Evolutionary conservation across 1,140 invertebrate genomes (phyloP).

Genomic region (Physella acuta): DNA sequence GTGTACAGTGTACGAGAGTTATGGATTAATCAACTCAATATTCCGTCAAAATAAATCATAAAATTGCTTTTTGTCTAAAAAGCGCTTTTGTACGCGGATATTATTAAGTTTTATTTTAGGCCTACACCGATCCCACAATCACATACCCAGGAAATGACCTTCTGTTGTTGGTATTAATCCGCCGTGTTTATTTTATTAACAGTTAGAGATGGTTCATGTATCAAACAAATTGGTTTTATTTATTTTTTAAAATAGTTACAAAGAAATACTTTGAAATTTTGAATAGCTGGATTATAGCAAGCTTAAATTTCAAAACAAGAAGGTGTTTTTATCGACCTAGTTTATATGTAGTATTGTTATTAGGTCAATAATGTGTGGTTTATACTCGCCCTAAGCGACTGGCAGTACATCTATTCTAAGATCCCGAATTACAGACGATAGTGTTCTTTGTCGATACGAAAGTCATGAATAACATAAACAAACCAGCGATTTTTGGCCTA

Average conservation of each 20-base stretch:
- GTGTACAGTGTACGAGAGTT: no score
- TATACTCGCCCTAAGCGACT: not conserved
- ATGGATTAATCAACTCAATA: no score
- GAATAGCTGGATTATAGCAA: not conserved
- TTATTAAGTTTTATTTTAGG: no score
- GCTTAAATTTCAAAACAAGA: not conserved
- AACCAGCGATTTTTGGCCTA: conserved; percentile 4
- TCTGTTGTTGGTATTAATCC: not conserved
- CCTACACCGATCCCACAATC: no score
- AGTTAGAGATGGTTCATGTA: not conserved
- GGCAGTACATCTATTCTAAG: not conserved
- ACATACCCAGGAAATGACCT: not conserved
- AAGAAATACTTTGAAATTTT: not conserved
- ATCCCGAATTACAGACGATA: not conserved
- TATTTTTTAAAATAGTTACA: not conserved
- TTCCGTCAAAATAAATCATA: no score
- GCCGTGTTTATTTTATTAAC: not conserved
- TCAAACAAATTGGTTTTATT: not conserved
- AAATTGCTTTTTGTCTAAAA: no score
- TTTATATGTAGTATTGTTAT: not conserved
- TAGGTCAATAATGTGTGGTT: not conserved
- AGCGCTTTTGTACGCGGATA: no score
- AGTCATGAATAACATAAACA: conserved; percentile 11
- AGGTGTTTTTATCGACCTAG: no score
- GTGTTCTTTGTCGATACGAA: conserved; percentile 5